Percentiles rank a stretch among this genome's conserved stretches.
These are phyloP conservation scores for Clarias fuscus DNA, from an alignment of 2,797 vertebrate genomes.

Conservation along the genomic window DNA sequence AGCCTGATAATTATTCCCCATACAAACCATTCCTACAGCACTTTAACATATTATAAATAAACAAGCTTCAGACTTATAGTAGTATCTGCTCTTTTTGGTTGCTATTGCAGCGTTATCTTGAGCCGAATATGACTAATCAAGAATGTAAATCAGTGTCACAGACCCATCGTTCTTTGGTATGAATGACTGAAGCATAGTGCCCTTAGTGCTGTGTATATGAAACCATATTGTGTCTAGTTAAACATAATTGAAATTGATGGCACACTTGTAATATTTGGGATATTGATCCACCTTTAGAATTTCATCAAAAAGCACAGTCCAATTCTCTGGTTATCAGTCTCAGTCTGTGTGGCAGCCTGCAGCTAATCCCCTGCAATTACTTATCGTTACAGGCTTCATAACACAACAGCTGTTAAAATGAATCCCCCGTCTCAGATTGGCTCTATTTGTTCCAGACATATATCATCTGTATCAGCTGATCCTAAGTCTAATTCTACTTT, in stretches of 20 bases:
- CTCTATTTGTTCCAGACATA: constrained; percentile 13
- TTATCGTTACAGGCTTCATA: constrained; percentile 65
- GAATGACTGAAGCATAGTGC: background rate
- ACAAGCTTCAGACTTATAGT: background rate
- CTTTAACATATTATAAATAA: background rate
- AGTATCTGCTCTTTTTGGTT: background rate
- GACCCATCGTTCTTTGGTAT: background rate
- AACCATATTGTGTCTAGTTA: background rate
- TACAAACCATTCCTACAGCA: background rate
- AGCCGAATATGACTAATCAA: background rate
- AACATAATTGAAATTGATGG: constrained; percentile 27
- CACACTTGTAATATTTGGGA: constrained; percentile 20
- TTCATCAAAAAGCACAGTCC: constrained; percentile 57
- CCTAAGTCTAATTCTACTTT: background rate
- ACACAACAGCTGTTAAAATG: constrained; percentile 61
- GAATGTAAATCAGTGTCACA: background rate
- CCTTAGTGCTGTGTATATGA: background rate
- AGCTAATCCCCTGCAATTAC: constrained; percentile 63
- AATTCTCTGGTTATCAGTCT: constrained; percentile 63
- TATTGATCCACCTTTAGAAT: constrained; percentile 38
- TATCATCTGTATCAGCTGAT: background rate
- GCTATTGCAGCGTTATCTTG: background rate
- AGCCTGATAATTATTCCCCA: background rate
- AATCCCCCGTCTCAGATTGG: constrained; percentile 40
- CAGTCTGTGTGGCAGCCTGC: constrained; percentile 56